Conservation (phyloP, 1,140 invertebrate species). For the Zaprionus lachaisei region DNA sequence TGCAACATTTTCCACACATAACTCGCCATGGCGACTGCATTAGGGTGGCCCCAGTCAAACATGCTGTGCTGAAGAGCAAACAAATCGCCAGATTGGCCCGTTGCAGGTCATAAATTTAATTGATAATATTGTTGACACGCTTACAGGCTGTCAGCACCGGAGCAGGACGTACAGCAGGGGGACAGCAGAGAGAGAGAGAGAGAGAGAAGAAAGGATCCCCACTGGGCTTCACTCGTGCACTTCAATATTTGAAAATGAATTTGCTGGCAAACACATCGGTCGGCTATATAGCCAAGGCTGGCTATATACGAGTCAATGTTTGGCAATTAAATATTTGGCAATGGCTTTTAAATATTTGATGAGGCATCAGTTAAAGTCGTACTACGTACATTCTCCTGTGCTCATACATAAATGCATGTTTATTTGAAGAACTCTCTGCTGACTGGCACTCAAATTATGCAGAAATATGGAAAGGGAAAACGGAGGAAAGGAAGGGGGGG, state of each 20-base stretch:
- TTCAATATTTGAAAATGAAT: constrained; percentile 63
- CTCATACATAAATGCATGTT: constrained; percentile 54
- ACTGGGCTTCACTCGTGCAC: constrained; percentile 7
- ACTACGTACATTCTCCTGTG: neutral
- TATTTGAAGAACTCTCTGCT: constrained; percentile 34
- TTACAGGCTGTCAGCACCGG: constrained; percentile 33
- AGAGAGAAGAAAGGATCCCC: neutral
- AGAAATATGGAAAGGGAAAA: constrained; percentile 48
- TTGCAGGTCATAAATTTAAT: constrained; percentile 64
- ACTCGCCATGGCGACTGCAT: constrained; percentile 22
- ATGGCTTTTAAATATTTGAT: constrained; percentile 76
- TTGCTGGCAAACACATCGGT: constrained; percentile 47
- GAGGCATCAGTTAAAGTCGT: constrained; percentile 44
- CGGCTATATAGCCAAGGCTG: constrained; percentile 30
- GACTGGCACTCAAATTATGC: constrained; percentile 68
- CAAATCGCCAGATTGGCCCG: constrained; percentile 21
- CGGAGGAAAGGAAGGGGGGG: neutral
- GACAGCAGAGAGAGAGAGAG: too few species aligned
- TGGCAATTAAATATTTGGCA: constrained; percentile 71
- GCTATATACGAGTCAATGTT: neutral
- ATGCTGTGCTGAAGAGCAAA: constrained; percentile 7
- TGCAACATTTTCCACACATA: constrained; percentile 37
- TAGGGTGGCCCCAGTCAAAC: constrained; percentile 17
- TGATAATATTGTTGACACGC: constrained; percentile 76
- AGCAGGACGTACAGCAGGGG: too few species aligned